A percentile compares a stretch with the other conserved stretches of the same genome.
These are phyloP conservation scores for Brachionus sp. DNA, from an alignment of 1,140 invertebrate species.

Conservation along the genomic window DNA sequence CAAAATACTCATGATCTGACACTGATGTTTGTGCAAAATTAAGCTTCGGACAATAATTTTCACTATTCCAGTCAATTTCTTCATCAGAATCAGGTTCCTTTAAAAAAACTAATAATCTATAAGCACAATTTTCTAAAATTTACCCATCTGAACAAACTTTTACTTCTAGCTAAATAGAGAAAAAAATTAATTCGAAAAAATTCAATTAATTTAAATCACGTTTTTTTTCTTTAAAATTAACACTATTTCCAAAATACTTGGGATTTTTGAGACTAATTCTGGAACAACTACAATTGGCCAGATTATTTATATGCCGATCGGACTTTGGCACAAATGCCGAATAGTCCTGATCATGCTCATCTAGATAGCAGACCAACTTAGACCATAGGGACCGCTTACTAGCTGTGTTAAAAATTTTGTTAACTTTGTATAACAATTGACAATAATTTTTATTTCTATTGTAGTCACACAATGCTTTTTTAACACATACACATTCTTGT, in stretches of 20 bases:
- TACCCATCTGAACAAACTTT: constrained; percentile 28
- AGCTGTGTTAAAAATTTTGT: background rate
- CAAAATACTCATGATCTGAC: background rate
- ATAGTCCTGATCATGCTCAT: background rate
- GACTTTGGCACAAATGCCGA: background rate
- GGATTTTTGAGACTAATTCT: background rate
- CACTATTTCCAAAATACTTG: background rate
- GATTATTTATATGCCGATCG: background rate
- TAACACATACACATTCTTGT: background rate
- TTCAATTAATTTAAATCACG: background rate
- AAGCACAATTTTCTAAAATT: too few relatives aligned
- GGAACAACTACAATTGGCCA: background rate
- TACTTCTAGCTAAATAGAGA: background rate
- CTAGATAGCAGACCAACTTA: background rate
- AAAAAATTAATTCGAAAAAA: background rate
- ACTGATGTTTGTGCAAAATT: background rate
- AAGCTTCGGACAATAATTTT: background rate
- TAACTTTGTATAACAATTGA: background rate
- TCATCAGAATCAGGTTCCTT: constrained; percentile 12
- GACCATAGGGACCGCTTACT: background rate
- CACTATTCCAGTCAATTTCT: background rate
- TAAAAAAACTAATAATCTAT: too few relatives aligned
- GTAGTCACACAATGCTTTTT: background rate
- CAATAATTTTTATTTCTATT: background rate
- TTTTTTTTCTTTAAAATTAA: background rate